phyloP scores from a whole-genome alignment of 2,113 vertebrate species.

The Scartelaos histophorus region DNA sequence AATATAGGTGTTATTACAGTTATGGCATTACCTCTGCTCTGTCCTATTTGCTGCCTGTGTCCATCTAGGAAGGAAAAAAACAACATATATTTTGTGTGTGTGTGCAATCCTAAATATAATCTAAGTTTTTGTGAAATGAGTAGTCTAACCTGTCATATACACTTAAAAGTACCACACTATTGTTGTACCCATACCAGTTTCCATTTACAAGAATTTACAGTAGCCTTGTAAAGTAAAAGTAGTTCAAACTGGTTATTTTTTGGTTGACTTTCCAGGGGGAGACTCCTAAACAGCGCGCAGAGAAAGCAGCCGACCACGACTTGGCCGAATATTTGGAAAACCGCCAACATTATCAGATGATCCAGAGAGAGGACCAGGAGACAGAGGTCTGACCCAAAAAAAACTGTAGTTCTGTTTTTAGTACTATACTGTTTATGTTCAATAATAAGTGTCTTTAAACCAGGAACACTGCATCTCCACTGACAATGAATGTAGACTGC shows the following conservation, averaged over 20 bases:
- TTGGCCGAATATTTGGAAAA: constrained; percentile 92
- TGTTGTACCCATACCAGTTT: too few species aligned
- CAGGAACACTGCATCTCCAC: background rate
- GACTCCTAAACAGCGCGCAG: constrained; percentile 88
- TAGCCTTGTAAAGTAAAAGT: background rate
- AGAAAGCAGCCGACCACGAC: constrained; percentile 86
- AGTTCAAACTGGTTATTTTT: background rate
- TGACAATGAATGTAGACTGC: constrained; percentile 11
- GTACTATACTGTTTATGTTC: background rate
- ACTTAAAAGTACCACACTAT: too few species aligned
- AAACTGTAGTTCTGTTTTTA: constrained; percentile 4
- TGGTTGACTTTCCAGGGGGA: constrained; percentile 79
- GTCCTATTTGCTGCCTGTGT: too few species aligned
- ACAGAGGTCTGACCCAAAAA: constrained; percentile 81
- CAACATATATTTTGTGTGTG: too few species aligned
- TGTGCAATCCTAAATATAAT: too few species aligned
- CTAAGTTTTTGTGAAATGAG: too few species aligned
- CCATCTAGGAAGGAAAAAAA: too few species aligned
- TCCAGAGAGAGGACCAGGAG: constrained; percentile 95
- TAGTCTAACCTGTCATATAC: too few species aligned
- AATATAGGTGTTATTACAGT: too few species aligned
- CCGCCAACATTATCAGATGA: constrained; percentile 94
- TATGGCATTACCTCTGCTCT: too few species aligned
- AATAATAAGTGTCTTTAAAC: background rate
- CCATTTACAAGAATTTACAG: background rate